A percentile compares a stretch with the other conserved stretches of the same genome.
phyloP scores from a whole-genome alignment of 2,797 vertebrate species.

The Epinephelus coioides region DNA sequence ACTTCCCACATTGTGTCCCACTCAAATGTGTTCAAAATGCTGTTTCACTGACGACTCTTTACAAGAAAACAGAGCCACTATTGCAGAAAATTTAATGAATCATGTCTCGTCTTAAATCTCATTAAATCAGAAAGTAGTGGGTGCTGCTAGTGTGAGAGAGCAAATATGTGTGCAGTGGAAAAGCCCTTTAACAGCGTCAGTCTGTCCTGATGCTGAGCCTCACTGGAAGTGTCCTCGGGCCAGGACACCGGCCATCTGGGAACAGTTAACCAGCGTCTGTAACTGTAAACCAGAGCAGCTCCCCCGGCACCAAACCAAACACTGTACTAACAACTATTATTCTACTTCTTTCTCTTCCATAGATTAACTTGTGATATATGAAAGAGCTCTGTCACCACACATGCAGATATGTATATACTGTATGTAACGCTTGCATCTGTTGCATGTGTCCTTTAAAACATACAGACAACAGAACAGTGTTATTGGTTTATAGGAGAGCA shows the following conservation, averaged over 20 bases:
- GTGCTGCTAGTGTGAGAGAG: background rate
- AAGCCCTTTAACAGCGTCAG: conserved; percentile 1
- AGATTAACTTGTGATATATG: background rate
- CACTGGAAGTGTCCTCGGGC: conserved; percentile 22
- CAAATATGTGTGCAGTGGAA: conserved; percentile 8
- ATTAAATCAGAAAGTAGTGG: background rate
- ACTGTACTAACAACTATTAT: background rate
- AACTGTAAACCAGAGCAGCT: conserved; percentile 3
- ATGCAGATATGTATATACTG: background rate
- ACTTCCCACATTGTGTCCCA: too few species aligned
- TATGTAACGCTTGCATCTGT: background rate
- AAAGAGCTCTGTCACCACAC: background rate
- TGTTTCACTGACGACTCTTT: too few species aligned
- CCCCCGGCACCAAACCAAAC: background rate
- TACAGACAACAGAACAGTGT: background rate
- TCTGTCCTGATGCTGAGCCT: conserved; percentile 21
- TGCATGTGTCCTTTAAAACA: background rate
- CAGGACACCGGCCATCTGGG: conserved; percentile 35
- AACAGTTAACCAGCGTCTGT: conserved; percentile 29
- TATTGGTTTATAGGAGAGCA: background rate
- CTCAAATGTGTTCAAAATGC: too few species aligned
- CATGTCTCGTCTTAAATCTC: too few species aligned
- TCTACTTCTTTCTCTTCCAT: background rate
- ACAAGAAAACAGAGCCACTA: too few species aligned
- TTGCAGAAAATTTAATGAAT: too few species aligned